Evolutionary conservation across 2,797 vertebrate genomes (phyloP), one percentile per base, ranked within the genome.

Genomic region (Zenarchopterus dispar): DNA sequence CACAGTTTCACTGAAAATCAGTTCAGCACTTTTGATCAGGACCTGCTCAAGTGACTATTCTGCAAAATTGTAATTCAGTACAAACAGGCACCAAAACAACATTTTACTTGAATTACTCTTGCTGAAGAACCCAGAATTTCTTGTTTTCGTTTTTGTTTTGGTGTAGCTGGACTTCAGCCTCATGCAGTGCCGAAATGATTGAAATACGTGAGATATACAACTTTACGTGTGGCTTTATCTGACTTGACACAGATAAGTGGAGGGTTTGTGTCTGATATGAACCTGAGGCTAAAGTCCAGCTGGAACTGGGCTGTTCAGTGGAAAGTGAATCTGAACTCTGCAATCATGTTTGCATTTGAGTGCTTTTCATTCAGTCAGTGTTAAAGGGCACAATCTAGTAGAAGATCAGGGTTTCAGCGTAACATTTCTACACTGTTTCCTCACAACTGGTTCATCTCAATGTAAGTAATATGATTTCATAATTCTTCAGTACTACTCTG

Each of bases 231-330:
- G 2, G 56, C 8, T 82, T 88, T 91, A 86, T 91, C 79, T 83
- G 55, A 59, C 58, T 48, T 80, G 77, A 73, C 80, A 78, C 74
- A 88, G 91, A 92, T 91, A 90, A 89, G 67, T 76, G 31, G 5
- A 75, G 62, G 63, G 55, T 73, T 81, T 75, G 50, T 74, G 77
- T 85, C 70, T 77, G 67, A 84, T 82, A 76, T 80, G 77, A 89
- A 81, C 62, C 73, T 47, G 73, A 77, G 86, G 83, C 77, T 87
- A 88, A 94, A 94, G 93, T 94, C 92, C 92, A 88, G 57, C 48
- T 49, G 63, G 78, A 80, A 84, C 69, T 71, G 57, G 68, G 51
- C 49, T 75, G n/a, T 53, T 63, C 52, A 60, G 67, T 85, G 78
- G 83, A 86, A 82, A 87, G 75, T 75, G 21, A 65, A 18, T 80